phyloP scores from a whole-genome alignment of 2,113 vertebrate genomes.

The Takifugu flavidus region DNA sequence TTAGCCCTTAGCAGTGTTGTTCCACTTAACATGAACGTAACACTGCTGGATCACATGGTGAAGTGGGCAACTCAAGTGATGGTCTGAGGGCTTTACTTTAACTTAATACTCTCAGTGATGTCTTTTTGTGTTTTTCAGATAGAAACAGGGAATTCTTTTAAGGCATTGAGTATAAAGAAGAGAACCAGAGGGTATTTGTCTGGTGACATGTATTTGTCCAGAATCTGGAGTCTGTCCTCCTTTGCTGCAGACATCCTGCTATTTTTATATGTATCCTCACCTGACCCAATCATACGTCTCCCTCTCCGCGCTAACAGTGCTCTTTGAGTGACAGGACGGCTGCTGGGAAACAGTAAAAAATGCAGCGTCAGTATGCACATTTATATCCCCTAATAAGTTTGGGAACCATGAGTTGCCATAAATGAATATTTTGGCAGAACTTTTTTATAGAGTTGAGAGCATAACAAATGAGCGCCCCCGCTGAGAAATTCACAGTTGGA shows the following conservation, averaged over 20 bases:
- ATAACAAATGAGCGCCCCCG: constrained; percentile 25
- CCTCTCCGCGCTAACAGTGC: constrained; percentile 12
- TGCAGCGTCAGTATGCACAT: constrained; percentile 8
- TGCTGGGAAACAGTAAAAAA: constrained; percentile 26
- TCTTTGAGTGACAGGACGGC: constrained; percentile 23
- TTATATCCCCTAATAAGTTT: constrained; percentile 2
- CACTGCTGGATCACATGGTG: constrained; percentile 8
- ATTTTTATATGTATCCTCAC: not conserved
- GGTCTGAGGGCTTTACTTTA: not conserved
- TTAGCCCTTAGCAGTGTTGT: not conserved
- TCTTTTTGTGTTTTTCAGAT: too few species aligned
- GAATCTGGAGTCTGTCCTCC: not conserved
- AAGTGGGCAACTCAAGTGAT: not conserved
- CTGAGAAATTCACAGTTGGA: constrained; percentile 18
- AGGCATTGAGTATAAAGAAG: not conserved
- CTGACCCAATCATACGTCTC: constrained; percentile 10
- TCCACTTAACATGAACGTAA: constrained; percentile 3
- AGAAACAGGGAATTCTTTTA: not conserved
- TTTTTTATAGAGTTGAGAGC: constrained; percentile 24
- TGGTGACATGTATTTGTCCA: too few species aligned
- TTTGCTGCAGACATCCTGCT: constrained; percentile 4
- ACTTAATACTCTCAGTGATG: too few species aligned
- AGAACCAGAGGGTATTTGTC: not conserved
- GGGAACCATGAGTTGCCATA: not conserved
- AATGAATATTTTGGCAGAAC: constrained; percentile 22